Percentiles rank a stretch among this genome's conserved stretches.
phyloP scores from a whole-genome alignment of 2,888 invertebrate species.

The Drosophila anceps region DNA sequence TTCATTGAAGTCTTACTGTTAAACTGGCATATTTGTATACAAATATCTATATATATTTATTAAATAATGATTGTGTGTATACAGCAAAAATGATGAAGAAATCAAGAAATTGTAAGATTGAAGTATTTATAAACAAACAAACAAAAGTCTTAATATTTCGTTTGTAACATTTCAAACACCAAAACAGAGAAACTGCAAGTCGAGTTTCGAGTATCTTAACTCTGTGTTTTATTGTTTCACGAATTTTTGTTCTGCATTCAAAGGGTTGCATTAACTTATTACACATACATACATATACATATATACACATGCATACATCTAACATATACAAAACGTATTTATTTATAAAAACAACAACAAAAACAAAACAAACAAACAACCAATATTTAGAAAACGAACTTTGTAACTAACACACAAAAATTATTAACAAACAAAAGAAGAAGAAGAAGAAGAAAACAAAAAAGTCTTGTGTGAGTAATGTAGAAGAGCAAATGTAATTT shows the following conservation, averaged over 20 bases:
- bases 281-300: conserved; percentile 34
- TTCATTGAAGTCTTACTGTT: conserved; percentile 68
- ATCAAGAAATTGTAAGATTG: conserved; percentile 22
- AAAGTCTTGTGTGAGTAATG: conserved; percentile 69
- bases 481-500: conserved; percentile 77
- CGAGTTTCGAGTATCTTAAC: conserved; percentile 30
- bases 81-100: conserved; percentile 31
- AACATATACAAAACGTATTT: conserved; percentile 64
- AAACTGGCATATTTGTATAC: conserved; percentile 61
- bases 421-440: conserved; percentile 20
- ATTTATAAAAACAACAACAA: conserved; percentile 60
- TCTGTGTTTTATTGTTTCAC: conserved; percentile 57
- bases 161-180: conserved; percentile 52
- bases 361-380: conserved; percentile 9
- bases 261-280: conserved; percentile 78
- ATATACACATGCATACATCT: conserved; percentile 51
- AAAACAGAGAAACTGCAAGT: conserved; percentile 30
- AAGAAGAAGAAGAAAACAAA: conserved; percentile 41
- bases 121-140: conserved; percentile 52
- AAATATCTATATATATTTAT: conserved; percentile 49
- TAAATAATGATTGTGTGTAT: conserved; percentile 55
- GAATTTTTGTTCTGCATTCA: conserved; percentile 64
- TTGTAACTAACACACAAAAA: conserved; percentile 49
- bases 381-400: conserved; percentile 50
- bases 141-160: conserved; percentile 52